Percentiles rank a stretch among this genome's conserved stretches.
These are phyloP conservation scores for Umimayanthus kanabou DNA, from an alignment of 92 coral and sea anemone genomes.

Conservation along the genomic window DNA sequence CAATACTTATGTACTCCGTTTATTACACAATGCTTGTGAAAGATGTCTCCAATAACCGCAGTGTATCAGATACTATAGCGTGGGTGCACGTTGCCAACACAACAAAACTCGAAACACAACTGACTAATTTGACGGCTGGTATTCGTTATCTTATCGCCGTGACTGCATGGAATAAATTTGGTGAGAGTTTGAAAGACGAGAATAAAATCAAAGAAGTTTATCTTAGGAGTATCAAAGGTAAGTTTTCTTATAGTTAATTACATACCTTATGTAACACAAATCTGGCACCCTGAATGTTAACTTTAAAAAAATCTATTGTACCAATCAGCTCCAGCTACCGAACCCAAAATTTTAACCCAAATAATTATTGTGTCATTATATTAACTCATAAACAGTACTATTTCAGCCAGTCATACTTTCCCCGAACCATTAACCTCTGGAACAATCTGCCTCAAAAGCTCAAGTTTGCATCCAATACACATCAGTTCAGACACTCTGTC, in stretches of 20 bases:
- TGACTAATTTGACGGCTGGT: neutral
- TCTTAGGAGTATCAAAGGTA: neutral
- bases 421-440: no score
- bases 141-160: neutral
- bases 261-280: no score
- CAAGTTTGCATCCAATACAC: no score
- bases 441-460: no score
- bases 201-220: neutral
- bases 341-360: no score
- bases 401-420: no score
- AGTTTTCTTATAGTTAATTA: neutral
- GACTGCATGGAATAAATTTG: constrained; percentile 23
- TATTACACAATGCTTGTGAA: neutral
- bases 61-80: neutral
- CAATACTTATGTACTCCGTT: constrained; percentile 4
- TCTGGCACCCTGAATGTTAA: no score
- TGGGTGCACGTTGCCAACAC: neutral
- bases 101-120: neutral
- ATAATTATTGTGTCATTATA: no score
- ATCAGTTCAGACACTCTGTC: no score
- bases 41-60: neutral
- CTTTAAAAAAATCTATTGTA: no score
- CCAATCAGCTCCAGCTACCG: no score
- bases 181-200: neutral
- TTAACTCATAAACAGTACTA: no score